A percentile compares a stretch with the other conserved stretches of the same genome.
These are phyloP conservation scores for Drosophila bifasciata DNA, from an alignment of 1,140 invertebrate species.

Conservation along the genomic window DNA sequence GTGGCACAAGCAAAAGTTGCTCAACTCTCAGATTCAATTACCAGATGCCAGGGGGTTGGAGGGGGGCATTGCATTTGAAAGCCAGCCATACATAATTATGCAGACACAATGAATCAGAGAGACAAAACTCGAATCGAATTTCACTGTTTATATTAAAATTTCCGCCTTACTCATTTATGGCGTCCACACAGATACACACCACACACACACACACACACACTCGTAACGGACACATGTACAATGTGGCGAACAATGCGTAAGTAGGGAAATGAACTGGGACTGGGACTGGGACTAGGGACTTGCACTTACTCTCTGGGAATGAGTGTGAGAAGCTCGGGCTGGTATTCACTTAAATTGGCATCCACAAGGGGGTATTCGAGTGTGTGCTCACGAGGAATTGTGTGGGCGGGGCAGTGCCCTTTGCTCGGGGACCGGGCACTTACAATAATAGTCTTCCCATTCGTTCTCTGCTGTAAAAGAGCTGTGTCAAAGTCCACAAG, in stretches of 20 bases:
- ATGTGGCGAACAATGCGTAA: conserved; percentile 59
- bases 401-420: conserved; percentile 17
- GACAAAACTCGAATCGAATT: conserved; percentile 62
- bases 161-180: conserved; percentile 71
- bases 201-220: conserved; percentile 6
- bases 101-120: conserved; percentile 54
- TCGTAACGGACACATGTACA: conserved; percentile 11
- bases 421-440: conserved; percentile 18
- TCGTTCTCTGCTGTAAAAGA: conserved; percentile 45
- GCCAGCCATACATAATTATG: conserved; percentile 68
- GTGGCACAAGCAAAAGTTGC: conserved; percentile 49
- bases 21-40: conserved; percentile 67
- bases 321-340: conserved; percentile 68
- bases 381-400: not conserved
- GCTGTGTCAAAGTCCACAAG: conserved; percentile 60
- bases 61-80: conserved; percentile 54
- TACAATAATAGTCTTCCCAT: conserved; percentile 53
- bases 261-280: conserved; percentile 40
- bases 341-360: conserved; percentile 69
- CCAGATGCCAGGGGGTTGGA: conserved; percentile 32
- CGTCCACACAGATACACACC: conserved; percentile 14
- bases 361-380: conserved; percentile 53
- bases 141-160: conserved; percentile 79
- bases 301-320: conserved; percentile 34
- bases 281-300: conserved; percentile 18